A percentile compares a stretch with the other conserved stretches of the same genome.
Conservation (phyloP, 2,113 vertebrate genomes). For the Heteronetta atricapilla region DNA sequence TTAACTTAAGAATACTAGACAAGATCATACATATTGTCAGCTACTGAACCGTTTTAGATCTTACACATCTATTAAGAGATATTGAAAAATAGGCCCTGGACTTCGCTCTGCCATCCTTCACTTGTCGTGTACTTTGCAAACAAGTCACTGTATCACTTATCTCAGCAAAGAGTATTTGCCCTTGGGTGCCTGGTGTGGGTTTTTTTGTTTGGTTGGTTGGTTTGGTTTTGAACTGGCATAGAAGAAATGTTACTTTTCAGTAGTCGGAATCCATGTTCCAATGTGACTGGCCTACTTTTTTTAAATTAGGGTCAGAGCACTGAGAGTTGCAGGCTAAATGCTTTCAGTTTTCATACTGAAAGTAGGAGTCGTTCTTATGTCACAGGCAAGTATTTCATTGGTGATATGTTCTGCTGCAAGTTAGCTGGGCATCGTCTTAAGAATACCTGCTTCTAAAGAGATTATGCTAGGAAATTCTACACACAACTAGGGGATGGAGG, state of each 20-base stretch:
- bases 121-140: neutral
- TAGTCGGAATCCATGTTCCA: neutral
- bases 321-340: constrained; percentile 28
- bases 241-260: neutral
- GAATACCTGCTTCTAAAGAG: neutral
- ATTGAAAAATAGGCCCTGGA: neutral
- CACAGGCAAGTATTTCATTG: neutral
- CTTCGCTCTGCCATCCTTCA: neutral
- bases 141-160: neutral
- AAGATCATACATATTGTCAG: neutral
- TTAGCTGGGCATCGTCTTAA: neutral
- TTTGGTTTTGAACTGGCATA: neutral
- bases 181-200: neutral
- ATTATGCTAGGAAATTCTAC: neutral
- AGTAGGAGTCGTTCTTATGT: constrained; percentile 1
- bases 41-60: neutral
- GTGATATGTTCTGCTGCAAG: neutral
- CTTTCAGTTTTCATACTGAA: constrained; percentile 22
- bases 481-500: neutral
- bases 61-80: neutral
- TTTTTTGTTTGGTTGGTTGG: neutral
- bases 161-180: neutral
- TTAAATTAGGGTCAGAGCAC: constrained; percentile 10
- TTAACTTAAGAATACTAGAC: neutral
- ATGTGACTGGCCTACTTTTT: constrained; percentile 34